Evolutionary conservation across 2,797 vertebrate species (phyloP).

Genomic region (Passerculus sandwichensis): DNA sequence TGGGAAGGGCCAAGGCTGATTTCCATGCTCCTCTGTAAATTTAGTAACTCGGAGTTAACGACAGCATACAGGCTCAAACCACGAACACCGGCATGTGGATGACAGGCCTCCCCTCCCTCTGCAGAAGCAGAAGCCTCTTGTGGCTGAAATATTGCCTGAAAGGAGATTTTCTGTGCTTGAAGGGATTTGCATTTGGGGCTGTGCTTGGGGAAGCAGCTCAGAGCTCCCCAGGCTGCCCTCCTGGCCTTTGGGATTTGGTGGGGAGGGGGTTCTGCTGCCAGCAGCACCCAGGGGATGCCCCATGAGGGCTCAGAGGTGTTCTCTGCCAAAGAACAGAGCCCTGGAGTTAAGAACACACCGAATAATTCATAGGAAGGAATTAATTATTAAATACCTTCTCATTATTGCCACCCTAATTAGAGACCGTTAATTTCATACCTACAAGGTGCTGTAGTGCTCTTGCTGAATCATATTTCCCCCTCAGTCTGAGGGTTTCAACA

Average conservation of each 20-base stretch:
- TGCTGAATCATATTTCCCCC: neutral
- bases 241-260: fast-evolving
- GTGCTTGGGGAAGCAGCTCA: neutral
- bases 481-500: neutral
- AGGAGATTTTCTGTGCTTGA: neutral
- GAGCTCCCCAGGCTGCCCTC: neutral
- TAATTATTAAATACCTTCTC: constrained; percentile 25
- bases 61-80: neutral
- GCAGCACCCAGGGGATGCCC: neutral
- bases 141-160: neutral
- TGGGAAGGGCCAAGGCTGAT: neutral
- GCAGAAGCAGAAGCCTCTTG: neutral
- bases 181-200: neutral
- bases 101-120: neutral
- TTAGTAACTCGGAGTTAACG: neutral
- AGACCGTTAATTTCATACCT: neutral
- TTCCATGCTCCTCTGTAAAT: neutral
- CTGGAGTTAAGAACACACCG: neutral
- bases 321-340: neutral
- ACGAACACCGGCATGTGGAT: fast-evolving
- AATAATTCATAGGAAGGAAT: constrained; percentile 22
- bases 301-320: neutral
- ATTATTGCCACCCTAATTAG: constrained; percentile 25
- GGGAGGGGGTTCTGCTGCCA: fast-evolving
- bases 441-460: neutral